phyloP scores from a whole-genome alignment of 1,140 invertebrate genomes.

The Trichogramma pretiosum region DNA sequence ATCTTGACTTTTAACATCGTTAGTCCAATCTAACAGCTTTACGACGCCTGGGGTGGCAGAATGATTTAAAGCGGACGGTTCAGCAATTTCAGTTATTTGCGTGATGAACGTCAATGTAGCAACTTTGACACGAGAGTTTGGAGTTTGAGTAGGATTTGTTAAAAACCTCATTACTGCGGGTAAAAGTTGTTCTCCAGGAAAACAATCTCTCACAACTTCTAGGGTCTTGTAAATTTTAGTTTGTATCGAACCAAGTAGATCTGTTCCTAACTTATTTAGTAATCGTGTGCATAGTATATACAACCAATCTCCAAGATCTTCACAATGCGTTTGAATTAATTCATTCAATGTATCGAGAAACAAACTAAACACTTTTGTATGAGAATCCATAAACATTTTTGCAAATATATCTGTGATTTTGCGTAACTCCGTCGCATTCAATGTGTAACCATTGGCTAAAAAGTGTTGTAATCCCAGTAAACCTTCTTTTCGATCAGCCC shows the following conservation, averaged over 20 bases:
- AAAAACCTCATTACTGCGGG: conserved; percentile 64
- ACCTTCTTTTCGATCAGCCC: conserved; percentile 88
- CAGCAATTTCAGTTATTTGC: conserved; percentile 55
- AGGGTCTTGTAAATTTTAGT: conserved; percentile 81
- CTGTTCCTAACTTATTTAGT: conserved; percentile 80
- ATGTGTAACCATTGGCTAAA: conserved; percentile 59
- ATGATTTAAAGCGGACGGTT: conserved; percentile 41
- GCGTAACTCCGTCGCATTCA: conserved; percentile 64
- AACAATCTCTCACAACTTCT: conserved; percentile 67
- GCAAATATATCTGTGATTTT: conserved; percentile 84
- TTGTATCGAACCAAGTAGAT: conserved; percentile 82
- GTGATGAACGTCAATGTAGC: conserved; percentile 67
- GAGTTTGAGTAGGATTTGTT: conserved; percentile 82
- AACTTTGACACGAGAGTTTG: conserved; percentile 75
- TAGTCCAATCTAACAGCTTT: conserved; percentile 57
- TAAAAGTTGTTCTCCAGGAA: conserved; percentile 57
- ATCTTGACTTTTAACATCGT: conserved; percentile 66
- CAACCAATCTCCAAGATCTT: conserved; percentile 83
- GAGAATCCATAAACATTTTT: conserved; percentile 96
- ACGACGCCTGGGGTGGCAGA: conserved; percentile 54
- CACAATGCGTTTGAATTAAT: conserved; percentile 74
- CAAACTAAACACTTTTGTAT: conserved; percentile 88
- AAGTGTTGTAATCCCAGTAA: conserved; percentile 71
- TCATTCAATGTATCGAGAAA: conserved; percentile 89
- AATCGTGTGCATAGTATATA: conserved; percentile 62